Percentiles rank a stretch among this genome's conserved stretches.
These are phyloP conservation scores for Mystacornis crossleyi DNA, from an alignment of 2,113 vertebrate species.

Conservation along the genomic window DNA sequence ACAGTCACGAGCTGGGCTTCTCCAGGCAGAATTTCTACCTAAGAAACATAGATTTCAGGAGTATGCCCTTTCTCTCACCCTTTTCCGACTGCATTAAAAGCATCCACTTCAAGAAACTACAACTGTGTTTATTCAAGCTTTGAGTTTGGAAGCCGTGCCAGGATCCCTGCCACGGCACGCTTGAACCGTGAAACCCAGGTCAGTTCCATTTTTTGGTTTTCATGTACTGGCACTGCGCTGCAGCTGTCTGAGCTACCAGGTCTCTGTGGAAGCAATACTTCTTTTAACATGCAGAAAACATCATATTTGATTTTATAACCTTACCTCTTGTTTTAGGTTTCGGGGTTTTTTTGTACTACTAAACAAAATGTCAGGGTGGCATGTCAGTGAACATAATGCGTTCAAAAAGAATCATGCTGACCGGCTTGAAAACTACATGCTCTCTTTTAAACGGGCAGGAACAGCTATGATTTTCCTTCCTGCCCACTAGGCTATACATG, in stretches of 20 bases:
- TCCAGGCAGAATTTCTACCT: slow-evolving; percentile 30
- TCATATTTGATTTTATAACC: slow-evolving; percentile 36
- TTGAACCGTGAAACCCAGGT: slow-evolving; percentile 48
- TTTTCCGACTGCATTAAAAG: slow-evolving; percentile 52
- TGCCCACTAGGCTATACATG: not conserved
- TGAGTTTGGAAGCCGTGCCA: slow-evolving; percentile 11
- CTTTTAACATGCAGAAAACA: slow-evolving; percentile 47
- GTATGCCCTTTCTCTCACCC: slow-evolving; percentile 42
- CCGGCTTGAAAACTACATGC: not conserved
- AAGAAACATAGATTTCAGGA: slow-evolving; percentile 10
- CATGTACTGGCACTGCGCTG: not conserved
- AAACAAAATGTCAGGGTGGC: slow-evolving; percentile 24
- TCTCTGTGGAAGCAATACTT: not conserved
- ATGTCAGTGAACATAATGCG: not conserved
- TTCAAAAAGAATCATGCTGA: not conserved
- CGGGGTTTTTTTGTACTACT: not conserved
- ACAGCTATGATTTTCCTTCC: not conserved
- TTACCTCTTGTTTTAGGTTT: not conserved
- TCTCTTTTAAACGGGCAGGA: slow-evolving; percentile 9
- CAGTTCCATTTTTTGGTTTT: slow-evolving; percentile 51
- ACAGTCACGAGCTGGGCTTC: slow-evolving; percentile 1
- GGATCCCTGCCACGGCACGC: slow-evolving; percentile 25
- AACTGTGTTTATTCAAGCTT: slow-evolving; percentile 33
- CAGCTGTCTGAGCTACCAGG: not conserved
- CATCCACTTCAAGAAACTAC: slow-evolving; percentile 40